Base-by-base conservation (phyloP, 1,140 invertebrate genomes). In the Drosophila setifemur region DNA sequence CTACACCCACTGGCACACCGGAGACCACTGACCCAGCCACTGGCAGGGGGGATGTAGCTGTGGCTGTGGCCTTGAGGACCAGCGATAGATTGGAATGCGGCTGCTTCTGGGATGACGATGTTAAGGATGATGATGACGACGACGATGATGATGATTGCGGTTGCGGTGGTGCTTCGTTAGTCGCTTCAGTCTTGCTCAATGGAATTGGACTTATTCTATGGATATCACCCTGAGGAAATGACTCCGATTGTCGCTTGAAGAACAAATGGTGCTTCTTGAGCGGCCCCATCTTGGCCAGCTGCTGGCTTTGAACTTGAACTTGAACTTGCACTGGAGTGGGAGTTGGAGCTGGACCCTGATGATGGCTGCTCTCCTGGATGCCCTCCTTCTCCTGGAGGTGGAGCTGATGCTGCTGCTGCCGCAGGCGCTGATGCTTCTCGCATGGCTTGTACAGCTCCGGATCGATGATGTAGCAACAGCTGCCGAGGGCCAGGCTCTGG, bases 1-100 rank as follows among this genome's bases (percentile, higher is more conserved):
- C 57, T 8, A 57, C 35, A 7, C 49, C 49, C 1, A 18, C 29
- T 3, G 93, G 93, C 7, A 89, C 44, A 92, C 90, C 21, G 25
- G 29, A n/a, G 37, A 35, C 5, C 1, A 12, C 0, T 3, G 48
- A 16, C n/a, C 47, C 43, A 9, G n/a, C 81, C 19, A 48, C 83
- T 55, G 52, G 89, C 85, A 53, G 88, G 83, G 23, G 64, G 47
- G 73, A 93, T 1, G 29, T 94, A 2, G 92, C 93, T 14, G 86
- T 37, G 92, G 89, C 37, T 23, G 26, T 35, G n/a, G 55, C 39
- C 43, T 76, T 77, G 7, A 76, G 73, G 19, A 50, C 48, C 6
- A 70, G 50, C 12, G 73, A 55, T 33, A 76, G 43, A 40, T 60
- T 78, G 73, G 78, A 88, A 85, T 79, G 67, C 72, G 61, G 47